Evolutionary conservation across 2,113 vertebrate genomes (phyloP), one percentile per base, ranked within the genome.

Genomic region (Promerops cafer): DNA sequence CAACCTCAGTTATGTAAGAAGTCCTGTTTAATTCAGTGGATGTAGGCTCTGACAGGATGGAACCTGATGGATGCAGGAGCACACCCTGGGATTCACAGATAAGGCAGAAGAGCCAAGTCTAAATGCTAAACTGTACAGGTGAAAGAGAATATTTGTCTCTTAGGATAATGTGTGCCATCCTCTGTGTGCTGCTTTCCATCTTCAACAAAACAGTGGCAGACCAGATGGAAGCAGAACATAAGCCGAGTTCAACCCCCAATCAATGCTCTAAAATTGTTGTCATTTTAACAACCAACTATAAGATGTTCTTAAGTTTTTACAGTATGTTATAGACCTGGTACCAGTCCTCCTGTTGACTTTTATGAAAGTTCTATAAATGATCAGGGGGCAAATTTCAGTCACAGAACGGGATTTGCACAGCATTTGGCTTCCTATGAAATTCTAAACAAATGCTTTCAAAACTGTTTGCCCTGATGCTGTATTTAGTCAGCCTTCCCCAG

Each of bases 151-250:
- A 30, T 81, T 84, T 59, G 35, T 84, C 77, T 79, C 65, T 11
- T 12, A 52, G 80, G 86, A 70, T 54, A 63, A 37, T 1, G 13
- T 56, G 53, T 86, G 69, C 80, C 45, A 9, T n/a, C 66, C 68
- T 42, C 1, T 13, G 39, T 65, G 82, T 90, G 64, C 86, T 83
- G 71, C 39, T 92, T 87, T 56, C 68, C 39, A 35, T 87, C 69
- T 50, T 52, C 10, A 19, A n/a, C 44, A 52, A 37, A 92, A 54
- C 79, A 59, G 75, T 16, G 90, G 54, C 68, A 80, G 88, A 57
- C 88, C 94, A 97, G 94, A 97, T 95, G 89, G 96, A 93, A 84
- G 69, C 35, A 81, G 91, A 92, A 60, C 77, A 81, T 37, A n/a
- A 88, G 30, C 49, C 17, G 79, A 77, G 21, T 84, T 89, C 76